Conservation (phyloP, 2,888 invertebrate species). For the Mechanitis messenoides region DNA sequence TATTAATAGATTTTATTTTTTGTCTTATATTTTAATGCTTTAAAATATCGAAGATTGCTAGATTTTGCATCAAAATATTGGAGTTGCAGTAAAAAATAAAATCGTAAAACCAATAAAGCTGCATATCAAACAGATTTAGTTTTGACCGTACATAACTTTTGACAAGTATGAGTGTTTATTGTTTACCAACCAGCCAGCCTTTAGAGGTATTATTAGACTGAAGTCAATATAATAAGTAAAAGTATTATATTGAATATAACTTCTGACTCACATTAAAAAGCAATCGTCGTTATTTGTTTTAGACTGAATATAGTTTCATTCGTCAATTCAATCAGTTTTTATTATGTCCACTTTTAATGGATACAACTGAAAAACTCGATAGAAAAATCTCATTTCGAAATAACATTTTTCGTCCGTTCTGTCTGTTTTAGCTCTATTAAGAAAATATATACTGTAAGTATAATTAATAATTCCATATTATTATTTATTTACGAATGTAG, state of each 20-base stretch:
- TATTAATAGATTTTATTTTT: too few species aligned
- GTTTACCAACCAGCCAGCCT: not conserved
- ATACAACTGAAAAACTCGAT: not conserved
- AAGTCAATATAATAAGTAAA: not conserved
- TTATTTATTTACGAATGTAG: not conserved
- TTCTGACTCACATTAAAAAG: not conserved
- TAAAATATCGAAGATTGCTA: too few species aligned
- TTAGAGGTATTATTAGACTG: constrained; percentile 3
- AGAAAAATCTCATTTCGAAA: not conserved
- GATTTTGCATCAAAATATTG: constrained; percentile 19
- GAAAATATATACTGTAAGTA: too few species aligned
- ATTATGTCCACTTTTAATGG: too few species aligned
- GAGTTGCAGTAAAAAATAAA: constrained; percentile 28
- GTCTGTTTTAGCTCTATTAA: not conserved
- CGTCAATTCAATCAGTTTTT: constrained; percentile 1
- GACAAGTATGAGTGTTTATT: constrained; percentile 4
- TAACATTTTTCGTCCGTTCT: not conserved
- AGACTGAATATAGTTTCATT: not conserved
- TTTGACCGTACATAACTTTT: constrained; percentile 11
- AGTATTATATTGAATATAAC: not conserved
- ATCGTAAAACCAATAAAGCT: constrained; percentile 36
- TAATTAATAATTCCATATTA: too few species aligned
- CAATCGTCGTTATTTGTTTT: not conserved
- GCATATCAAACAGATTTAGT: constrained; percentile 30
- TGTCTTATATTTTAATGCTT: too few species aligned